These are phyloP conservation scores for Oncopeltus fasciatus DNA, from an alignment of 1,140 invertebrate genomes.

Conservation along the genomic window DNA sequence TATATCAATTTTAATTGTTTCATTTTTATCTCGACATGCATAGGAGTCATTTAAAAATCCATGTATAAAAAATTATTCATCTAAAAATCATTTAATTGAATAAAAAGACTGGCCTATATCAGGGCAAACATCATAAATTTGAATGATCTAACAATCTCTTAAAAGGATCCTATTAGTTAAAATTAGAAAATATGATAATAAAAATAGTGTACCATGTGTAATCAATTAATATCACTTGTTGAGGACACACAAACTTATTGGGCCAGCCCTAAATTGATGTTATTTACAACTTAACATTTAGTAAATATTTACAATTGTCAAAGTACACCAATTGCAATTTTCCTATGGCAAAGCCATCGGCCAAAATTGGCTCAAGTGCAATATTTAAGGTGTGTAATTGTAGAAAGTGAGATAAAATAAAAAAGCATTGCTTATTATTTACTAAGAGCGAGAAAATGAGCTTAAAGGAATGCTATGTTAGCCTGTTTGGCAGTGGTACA, in stretches of 20 bases:
- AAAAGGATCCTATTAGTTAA: no score
- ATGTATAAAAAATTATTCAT: slow-evolving; percentile 1
- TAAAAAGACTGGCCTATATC: neutral
- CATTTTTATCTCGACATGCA: no score
- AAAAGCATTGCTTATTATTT: no score
- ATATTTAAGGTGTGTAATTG: no score
- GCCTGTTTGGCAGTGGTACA: neutral
- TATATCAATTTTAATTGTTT: slow-evolving; percentile 10
- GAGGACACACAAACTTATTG: neutral
- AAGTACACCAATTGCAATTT: no score
- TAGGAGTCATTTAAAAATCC: neutral
- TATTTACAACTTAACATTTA: neutral
- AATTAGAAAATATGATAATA: no score
- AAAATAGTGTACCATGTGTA: neutral
- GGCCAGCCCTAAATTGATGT: neutral
- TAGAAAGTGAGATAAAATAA: no score
- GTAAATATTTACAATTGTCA: no score
- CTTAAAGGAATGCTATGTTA: neutral
- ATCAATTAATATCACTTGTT: slow-evolving; percentile 1
- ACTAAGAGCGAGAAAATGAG: neutral
- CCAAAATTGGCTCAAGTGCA: no score
- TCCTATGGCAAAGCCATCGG: no score
- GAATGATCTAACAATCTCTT: no score
- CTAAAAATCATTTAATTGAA: neutral
- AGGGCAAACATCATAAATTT: neutral